Conservation (phyloP, 2,888 invertebrate genomes). For the Pammene fasciana region DNA sequence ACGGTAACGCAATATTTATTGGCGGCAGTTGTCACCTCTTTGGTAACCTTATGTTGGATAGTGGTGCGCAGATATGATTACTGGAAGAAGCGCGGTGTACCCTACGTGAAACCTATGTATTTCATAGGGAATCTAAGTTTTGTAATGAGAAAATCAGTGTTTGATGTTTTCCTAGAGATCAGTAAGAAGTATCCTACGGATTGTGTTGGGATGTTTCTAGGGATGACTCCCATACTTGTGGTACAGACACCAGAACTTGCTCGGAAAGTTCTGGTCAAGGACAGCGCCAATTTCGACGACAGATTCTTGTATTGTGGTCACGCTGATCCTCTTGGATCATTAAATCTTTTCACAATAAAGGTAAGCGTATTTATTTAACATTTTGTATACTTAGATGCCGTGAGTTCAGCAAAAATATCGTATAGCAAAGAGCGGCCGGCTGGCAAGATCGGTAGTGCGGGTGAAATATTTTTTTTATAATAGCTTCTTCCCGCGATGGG, state of each 20-base stretch:
- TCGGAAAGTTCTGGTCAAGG: constrained; percentile 59
- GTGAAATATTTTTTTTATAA: too few species aligned
- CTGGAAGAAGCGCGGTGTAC: constrained; percentile 65
- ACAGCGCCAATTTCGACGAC: constrained; percentile 63
- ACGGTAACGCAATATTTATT: constrained; percentile 30
- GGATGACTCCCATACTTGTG: constrained; percentile 61
- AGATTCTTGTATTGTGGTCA: constrained; percentile 57
- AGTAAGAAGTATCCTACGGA: constrained; percentile 55
- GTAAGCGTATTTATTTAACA: constrained; percentile 48
- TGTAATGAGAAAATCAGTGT: constrained; percentile 63
- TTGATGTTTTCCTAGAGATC: constrained; percentile 58
- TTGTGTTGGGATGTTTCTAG: constrained; percentile 65
- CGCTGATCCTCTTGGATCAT: constrained; percentile 64
- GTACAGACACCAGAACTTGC: constrained; percentile 66
- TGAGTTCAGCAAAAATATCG: too few species aligned
- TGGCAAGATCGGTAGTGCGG: too few species aligned
- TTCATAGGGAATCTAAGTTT: constrained; percentile 63
- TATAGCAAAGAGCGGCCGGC: too few species aligned
- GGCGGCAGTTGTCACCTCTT: constrained; percentile 38
- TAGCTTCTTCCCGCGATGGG: too few species aligned
- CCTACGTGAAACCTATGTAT: constrained; percentile 58
- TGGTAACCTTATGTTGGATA: constrained; percentile 53
- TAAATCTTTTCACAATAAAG: constrained; percentile 68
- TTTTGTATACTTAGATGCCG: too few species aligned
- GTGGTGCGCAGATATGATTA: constrained; percentile 60